Evolutionary conservation across 2,797 vertebrate genomes (phyloP).

Genomic region (Dryobates pubescens): DNA sequence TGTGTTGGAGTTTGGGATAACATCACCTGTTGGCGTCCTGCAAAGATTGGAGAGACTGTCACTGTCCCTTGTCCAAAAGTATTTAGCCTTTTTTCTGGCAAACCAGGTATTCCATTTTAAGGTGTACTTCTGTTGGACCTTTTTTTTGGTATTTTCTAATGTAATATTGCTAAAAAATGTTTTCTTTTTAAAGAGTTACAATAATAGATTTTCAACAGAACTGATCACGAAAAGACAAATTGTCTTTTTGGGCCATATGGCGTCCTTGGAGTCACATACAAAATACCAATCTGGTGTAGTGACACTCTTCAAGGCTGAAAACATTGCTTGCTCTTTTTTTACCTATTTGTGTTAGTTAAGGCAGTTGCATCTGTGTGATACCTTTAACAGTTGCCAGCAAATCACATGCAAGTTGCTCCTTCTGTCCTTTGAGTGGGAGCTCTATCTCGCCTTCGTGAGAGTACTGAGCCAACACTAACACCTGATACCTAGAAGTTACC

Average conservation of each 20-base stretch:
- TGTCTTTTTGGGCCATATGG: neutral
- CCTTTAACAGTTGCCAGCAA: neutral
- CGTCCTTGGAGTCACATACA: neutral
- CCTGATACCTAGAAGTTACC: neutral
- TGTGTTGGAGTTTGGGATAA: constrained; percentile 90
- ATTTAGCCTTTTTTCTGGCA: constrained; percentile 81
- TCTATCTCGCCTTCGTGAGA: neutral
- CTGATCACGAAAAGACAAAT: neutral
- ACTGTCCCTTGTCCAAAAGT: constrained; percentile 87
- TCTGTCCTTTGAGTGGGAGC: neutral
- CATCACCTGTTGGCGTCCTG: constrained; percentile 87
- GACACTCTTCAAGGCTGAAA: neutral
- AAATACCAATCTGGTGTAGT: neutral
- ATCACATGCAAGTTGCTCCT: neutral
- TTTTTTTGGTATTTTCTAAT: neutral
- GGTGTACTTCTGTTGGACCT: neutral
- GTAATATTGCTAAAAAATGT: neutral
- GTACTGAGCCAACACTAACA: neutral
- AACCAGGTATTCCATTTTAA: constrained; percentile 78
- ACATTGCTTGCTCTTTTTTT: neutral
- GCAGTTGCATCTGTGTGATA: neutral
- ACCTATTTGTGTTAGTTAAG: neutral
- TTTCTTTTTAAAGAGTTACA: neutral
- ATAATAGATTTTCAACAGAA: neutral
- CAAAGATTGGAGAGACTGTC: constrained; percentile 83